Conservation (phyloP, 2,888 invertebrate species). For the Drosophila nr. perissopoda region DNA sequence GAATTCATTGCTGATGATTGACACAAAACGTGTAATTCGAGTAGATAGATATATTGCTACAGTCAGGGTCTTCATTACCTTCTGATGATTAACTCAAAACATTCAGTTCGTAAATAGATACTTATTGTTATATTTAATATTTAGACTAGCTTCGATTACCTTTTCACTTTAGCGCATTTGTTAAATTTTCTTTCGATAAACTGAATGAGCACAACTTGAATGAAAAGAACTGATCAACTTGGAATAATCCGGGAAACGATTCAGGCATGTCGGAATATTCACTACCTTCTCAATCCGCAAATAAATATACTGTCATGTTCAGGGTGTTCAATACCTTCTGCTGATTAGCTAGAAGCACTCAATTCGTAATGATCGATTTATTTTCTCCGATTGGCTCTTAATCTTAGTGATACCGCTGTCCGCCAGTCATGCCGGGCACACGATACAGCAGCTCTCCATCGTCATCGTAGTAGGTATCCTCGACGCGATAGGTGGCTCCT, state of each 20-base stretch:
- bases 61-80: not conserved
- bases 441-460: constrained; percentile 93
- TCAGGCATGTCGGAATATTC: not conserved
- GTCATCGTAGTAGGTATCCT: constrained; percentile 92
- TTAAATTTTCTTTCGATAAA: not conserved
- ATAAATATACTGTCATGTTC: not conserved
- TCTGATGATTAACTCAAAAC: not conserved
- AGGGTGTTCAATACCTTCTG: not conserved
- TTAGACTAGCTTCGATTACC: not conserved
- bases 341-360: not conserved
- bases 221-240: not conserved
- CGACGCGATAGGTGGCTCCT: constrained; percentile 90
- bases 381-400: not conserved
- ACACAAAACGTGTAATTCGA: not conserved
- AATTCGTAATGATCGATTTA: not conserved
- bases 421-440: constrained; percentile 88
- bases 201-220: not conserved
- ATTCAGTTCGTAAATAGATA: not conserved
- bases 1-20: not conserved
- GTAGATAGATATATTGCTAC: not conserved
- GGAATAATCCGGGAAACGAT: not conserved
- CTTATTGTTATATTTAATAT: not conserved
- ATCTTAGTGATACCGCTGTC: not conserved
- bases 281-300: not conserved
- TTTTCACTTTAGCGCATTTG: not conserved